Percentiles rank a stretch among this genome's conserved stretches.
Conservation (phyloP, 2,113 vertebrate genomes). For the Isichthys henryi region DNA sequence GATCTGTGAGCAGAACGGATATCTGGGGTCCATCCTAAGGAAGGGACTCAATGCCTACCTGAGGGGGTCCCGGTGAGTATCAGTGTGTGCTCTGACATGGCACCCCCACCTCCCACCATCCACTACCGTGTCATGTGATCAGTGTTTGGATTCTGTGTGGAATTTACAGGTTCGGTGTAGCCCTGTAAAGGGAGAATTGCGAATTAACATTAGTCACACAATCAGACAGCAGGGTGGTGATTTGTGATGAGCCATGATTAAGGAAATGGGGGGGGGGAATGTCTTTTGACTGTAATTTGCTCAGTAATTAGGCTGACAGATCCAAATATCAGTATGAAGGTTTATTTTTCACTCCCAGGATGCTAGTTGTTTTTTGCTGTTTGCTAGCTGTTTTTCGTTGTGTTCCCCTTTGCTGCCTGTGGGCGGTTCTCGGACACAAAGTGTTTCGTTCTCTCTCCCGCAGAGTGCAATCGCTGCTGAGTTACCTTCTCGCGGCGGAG, state of each 20-base stretch:
- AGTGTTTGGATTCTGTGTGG: not conserved
- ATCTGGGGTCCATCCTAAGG: conserved; percentile 76
- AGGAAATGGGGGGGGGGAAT: not conserved
- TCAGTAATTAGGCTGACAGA: not conserved
- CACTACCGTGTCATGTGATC: not conserved
- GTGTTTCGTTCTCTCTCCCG: conserved; percentile 4
- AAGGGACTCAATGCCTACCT: conserved; percentile 80
- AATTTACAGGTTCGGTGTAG: not conserved
- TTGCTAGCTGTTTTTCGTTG: too few species aligned
- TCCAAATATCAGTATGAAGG: not conserved
- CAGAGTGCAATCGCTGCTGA: conserved; percentile 78
- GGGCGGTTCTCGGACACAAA: too few species aligned
- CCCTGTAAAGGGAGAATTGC: not conserved
- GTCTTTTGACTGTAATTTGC: not conserved
- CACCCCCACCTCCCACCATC: not conserved
- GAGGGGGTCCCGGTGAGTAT: conserved; percentile 68
- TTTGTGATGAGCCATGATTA: not conserved
- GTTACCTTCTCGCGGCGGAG: conserved; percentile 80
- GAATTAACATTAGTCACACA: not conserved
- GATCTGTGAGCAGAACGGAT: conserved; percentile 78
- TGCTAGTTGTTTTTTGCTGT: not conserved
- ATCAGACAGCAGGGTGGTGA: not conserved
- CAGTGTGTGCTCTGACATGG: not conserved
- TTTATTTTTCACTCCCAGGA: not conserved
- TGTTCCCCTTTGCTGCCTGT: not conserved